phyloP scores from a whole-genome alignment of 2,797 vertebrate species.

The Mus spretus region DNA sequence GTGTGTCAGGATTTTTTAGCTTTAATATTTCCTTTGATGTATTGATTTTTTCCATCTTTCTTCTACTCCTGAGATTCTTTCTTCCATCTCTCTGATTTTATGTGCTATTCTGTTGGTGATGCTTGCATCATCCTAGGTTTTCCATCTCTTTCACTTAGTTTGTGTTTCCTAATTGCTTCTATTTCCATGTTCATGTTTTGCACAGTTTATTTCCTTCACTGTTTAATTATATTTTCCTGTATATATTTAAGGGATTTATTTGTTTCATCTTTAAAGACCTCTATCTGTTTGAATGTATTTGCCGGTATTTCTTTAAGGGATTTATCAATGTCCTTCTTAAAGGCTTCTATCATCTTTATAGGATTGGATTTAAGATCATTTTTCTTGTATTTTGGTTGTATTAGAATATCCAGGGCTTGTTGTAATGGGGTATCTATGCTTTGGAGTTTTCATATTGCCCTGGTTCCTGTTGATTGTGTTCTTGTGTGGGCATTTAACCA shows the following conservation, averaged over 20 bases:
- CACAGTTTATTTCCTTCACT: neutral
- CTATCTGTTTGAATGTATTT: neutral
- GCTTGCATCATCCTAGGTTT: neutral
- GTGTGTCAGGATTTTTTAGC: neutral
- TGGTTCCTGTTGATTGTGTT: neutral
- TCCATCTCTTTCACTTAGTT: neutral
- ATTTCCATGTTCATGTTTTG: neutral
- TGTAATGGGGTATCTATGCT: neutral
- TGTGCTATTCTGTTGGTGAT: neutral
- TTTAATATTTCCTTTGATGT: neutral
- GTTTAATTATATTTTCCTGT: neutral
- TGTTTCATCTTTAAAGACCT: neutral
- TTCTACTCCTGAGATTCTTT: neutral
- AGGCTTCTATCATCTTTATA: too few relatives aligned
- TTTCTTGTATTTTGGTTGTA: too few relatives aligned
- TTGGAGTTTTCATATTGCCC: neutral
- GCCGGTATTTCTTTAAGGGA: neutral
- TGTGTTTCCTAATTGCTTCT: neutral
- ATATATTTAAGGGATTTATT: too few relatives aligned
- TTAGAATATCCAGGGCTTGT: neutral
- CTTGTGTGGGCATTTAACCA: neutral
- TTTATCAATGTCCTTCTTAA: neutral
- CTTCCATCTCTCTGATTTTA: neutral
- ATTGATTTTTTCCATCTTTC: neutral
- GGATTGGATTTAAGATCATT: too few relatives aligned